Evolutionary conservation across 2,888 invertebrate genomes (phyloP), one percentile per base, ranked within the genome.

Genomic region (Abrostola triplasia): DNA sequence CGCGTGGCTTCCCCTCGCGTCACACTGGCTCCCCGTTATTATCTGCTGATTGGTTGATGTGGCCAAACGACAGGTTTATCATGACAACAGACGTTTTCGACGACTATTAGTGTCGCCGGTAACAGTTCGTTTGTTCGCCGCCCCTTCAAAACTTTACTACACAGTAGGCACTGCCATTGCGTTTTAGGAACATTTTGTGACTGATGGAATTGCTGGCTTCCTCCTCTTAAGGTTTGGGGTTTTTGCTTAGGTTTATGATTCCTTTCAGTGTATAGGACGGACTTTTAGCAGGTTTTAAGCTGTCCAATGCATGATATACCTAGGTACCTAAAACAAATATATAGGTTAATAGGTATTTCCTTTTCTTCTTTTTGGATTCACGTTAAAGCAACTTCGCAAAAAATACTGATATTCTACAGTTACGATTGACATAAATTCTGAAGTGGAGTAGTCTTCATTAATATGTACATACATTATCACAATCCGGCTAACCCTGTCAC

Each of bases 401-500:
- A n/a, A n/a, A n/a, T n/a, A 6, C 41, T 5, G 12, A n/a, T n/a
- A 42, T n/a, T 42, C 4, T 11, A 11, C 6, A 41, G n/a, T n/a
- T 42, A 4, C 12, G 6, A 5, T 11, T 42, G n/a, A 5, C 41
- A 42, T 6, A 12, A 47, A 5, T 24, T 9, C n/a, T n/a, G 13
- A 24, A 47, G 44, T 47, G 44, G 44, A 12, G 10, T 9, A 37
- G 40, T 44, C 48, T 47, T 9, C 4, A 56, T 54, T 37, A 59
- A 35, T 44, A 64, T 55, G 59, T 64, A 57, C 48, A 74, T 60
- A 64, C 54, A 64, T 70, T 44, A 59, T 41, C 35, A 57, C 44
- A 11, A 67, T 58, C 64, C 51, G 24, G 60, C 59, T 70, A 77
- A 76, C 77, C 70, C 65, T 77, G 77, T 73, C 73, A 57, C 56